phyloP scores from a whole-genome alignment of 1,140 invertebrate species.

The Brachionus rotundiformis region DNA sequence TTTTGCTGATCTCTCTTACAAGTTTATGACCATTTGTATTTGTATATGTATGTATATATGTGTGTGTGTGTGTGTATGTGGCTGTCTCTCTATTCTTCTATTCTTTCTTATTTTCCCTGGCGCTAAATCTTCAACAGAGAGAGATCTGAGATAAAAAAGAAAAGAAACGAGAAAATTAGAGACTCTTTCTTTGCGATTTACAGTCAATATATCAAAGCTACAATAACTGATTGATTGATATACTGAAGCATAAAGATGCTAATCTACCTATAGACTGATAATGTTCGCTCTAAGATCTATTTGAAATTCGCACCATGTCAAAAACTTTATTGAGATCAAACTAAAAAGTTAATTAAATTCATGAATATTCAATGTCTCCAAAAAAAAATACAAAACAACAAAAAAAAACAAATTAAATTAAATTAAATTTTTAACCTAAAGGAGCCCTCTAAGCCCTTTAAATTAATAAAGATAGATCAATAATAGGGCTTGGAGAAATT shows the following conservation, averaged over 20 bases:
- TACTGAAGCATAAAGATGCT: slow-evolving; percentile 28
- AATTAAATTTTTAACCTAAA: slow-evolving; percentile 15
- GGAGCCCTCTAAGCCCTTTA: neutral
- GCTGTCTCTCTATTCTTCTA: neutral
- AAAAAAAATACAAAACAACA: no score
- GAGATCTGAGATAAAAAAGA: neutral
- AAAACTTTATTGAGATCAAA: neutral
- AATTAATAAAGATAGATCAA: slow-evolving; percentile 11
- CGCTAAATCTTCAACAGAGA: slow-evolving; percentile 3
- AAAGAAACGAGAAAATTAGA: neutral
- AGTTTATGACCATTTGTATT: no score
- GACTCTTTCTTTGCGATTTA: neutral
- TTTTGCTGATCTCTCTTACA: no score
- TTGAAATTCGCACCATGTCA: slow-evolving; percentile 9
- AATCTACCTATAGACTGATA: slow-evolving; percentile 11
- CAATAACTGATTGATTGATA: slow-evolving; percentile 36
- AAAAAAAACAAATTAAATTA: no score
- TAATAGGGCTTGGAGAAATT: neutral
- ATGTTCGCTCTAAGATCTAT: slow-evolving; percentile 12
- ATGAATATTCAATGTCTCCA: slow-evolving; percentile 29
- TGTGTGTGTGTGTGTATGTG: neutral
- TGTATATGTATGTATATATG: no score
- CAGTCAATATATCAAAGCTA: slow-evolving; percentile 29
- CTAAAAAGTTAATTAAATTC: slow-evolving; percentile 28
- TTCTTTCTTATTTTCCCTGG: neutral